These are phyloP conservation scores for Scrobipalpa atriplicella DNA, from an alignment of 2,888 invertebrate species.

Conservation along the genomic window DNA sequence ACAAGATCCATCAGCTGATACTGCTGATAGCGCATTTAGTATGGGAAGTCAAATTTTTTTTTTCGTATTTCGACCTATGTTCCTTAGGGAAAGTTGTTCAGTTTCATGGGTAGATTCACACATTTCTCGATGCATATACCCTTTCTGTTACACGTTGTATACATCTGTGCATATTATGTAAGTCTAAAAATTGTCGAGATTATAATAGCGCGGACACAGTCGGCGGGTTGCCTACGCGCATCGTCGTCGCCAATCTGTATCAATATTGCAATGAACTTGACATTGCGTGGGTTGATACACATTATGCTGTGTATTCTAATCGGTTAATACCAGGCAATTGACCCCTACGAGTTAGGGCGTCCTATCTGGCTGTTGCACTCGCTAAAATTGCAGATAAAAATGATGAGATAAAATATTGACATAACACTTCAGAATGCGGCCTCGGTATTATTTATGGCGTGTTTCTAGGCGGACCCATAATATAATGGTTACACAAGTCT, in stretches of 20 bases:
- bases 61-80: no score
- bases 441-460: background rate
- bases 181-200: background rate
- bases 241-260: constrained; percentile 27
- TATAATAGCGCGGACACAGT: constrained; percentile 21
- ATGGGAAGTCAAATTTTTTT: no score
- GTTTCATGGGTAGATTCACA: no score
- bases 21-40: no score
- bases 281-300: constrained; percentile 27
- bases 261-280: constrained; percentile 32
- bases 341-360: constrained; percentile 23
- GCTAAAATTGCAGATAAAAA: background rate
- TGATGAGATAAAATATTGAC: background rate
- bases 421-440: constrained; percentile 7
- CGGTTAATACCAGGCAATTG: constrained; percentile 21
- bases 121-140: no score
- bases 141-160: no score
- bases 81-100: no score
- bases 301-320: constrained; percentile 23
- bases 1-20: no score
- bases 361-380: background rate
- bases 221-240: constrained; percentile 24
- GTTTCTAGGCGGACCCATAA: background rate
- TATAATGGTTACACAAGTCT: background rate
- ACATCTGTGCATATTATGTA: background rate